phyloP scores from a whole-genome alignment of 2,888 invertebrate genomes.

The Dyspetes luteomarginatus region DNA sequence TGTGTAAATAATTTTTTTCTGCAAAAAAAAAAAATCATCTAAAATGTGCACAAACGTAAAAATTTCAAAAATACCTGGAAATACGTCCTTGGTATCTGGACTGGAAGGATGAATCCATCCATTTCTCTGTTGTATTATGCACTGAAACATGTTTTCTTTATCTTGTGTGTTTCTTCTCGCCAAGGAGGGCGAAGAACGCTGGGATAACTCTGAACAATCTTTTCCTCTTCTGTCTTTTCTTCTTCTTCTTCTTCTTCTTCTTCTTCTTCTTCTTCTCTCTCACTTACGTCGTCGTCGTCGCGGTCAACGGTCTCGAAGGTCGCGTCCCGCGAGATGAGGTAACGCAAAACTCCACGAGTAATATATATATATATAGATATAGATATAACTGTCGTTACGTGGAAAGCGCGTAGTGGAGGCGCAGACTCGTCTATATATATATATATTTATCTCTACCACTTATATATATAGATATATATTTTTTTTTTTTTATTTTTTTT shows the following conservation, averaged over 20 bases:
- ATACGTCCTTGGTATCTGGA: slow-evolving; percentile 89
- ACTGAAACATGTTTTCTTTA: slow-evolving; percentile 88
- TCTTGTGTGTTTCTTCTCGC: background rate
- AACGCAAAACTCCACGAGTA: slow-evolving; percentile 15
- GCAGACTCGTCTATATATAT: background rate
- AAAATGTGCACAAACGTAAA: background rate
- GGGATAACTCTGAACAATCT: slow-evolving; percentile 9
- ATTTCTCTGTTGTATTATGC: slow-evolving; percentile 91
- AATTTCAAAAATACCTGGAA: slow-evolving; percentile 86
- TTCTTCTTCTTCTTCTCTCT: slow-evolving; percentile 40
- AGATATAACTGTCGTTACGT: background rate
- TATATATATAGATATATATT: background rate
- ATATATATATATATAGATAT: background rate
- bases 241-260: slow-evolving; percentile 28
- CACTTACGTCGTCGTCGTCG: slow-evolving; percentile 30
- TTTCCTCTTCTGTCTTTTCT: slow-evolving; percentile 24
- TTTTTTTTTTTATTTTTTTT: background rate
- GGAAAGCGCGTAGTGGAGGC: background rate
- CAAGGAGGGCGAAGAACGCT: slow-evolving; percentile 30
- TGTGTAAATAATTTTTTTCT: too few species aligned
- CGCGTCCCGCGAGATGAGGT: slow-evolving; percentile 51
- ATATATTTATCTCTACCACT: background rate
- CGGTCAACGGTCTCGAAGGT: slow-evolving; percentile 64
- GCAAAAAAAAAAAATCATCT: slow-evolving; percentile 13
- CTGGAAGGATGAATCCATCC: slow-evolving; percentile 90